These are phyloP conservation scores for Ophthalmolycus amberensis DNA, from an alignment of 2,113 vertebrate genomes.

Conservation along the genomic window DNA sequence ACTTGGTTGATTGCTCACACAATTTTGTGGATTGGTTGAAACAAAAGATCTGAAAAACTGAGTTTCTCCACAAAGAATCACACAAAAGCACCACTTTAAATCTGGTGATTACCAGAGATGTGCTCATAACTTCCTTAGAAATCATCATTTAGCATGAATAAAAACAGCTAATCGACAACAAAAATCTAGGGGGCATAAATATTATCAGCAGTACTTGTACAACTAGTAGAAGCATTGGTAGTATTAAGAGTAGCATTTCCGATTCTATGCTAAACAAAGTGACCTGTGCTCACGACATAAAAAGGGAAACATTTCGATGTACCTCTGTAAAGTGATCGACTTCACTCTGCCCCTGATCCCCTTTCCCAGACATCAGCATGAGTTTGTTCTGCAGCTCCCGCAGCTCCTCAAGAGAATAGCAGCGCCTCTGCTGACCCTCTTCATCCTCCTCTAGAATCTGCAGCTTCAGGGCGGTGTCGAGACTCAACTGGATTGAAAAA, in stretches of 20 bases:
- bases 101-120: neutral
- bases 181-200: too few species aligned
- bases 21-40: neutral
- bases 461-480: constrained; percentile 85
- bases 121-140: neutral
- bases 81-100: neutral
- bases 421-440: constrained; percentile 61
- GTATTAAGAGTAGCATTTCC: neutral
- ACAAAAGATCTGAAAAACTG: neutral
- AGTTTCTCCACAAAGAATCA: neutral
- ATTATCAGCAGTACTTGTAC: neutral
- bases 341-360: constrained; percentile 88
- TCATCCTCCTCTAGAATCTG: constrained; percentile 82
- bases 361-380: constrained; percentile 97
- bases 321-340: constrained; percentile 94
- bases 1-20: neutral
- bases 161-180: neutral
- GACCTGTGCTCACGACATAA: neutral
- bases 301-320: constrained; percentile 1
- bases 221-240: neutral
- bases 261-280: constrained; percentile 4
- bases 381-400: constrained; percentile 94
- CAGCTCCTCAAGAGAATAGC: constrained; percentile 89
- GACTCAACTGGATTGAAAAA: constrained; percentile 82
- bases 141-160: neutral